Base-by-base conservation (phyloP, 37 sponge, comb jelly and placozoan species). In the Lycopodina hypogea region DNA sequence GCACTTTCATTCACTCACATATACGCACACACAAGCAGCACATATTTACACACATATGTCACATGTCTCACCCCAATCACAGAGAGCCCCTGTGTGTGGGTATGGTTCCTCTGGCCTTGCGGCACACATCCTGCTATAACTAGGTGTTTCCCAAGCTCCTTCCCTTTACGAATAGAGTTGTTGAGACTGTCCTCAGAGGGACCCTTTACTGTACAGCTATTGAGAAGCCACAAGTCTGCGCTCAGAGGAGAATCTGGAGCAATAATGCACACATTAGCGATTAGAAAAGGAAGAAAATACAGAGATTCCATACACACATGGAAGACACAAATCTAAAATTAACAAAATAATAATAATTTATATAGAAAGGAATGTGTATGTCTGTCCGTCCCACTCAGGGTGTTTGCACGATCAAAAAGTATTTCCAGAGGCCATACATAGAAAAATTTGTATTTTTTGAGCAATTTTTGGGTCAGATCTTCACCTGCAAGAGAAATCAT, bases 181-280 rank as follows among this genome's bases (percentile, higher is more conserved):
- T 72, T 74, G 51, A 97, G 87, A 3, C 90, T 80, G 57, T 97
- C 98, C 69, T 97, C 98, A 26, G 94, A 86, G 32, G 98, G 98
- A 26, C 88, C 89, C 56, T 97, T 97, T 62, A 97, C 98, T 6
- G 98, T 92, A 63, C 98, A 97, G 69, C 98, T 97, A 84, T 97
- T 97, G 12, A 97, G 84, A 56, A 97, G 74, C 98, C 98, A 97
- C 40, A 92, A 60, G 60, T 92, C 88, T 33, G 98, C 95, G 3
- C 39, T 28, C 76, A 86, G 79, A 6, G 95, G 89, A 74, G 88
- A 84, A 40, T 97, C 98, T 90, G 69, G 7, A 42, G 59, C 35
- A 2, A 12, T 53, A 29, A 12, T 29, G 64, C 2, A 29, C 3
- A n/a, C 8, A 23, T 26, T 33, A 41, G 4, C 12, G 50, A 14